Evolutionary conservation across 2,113 vertebrate species (phyloP).

Genomic region (Myotis lucifugus): DNA sequence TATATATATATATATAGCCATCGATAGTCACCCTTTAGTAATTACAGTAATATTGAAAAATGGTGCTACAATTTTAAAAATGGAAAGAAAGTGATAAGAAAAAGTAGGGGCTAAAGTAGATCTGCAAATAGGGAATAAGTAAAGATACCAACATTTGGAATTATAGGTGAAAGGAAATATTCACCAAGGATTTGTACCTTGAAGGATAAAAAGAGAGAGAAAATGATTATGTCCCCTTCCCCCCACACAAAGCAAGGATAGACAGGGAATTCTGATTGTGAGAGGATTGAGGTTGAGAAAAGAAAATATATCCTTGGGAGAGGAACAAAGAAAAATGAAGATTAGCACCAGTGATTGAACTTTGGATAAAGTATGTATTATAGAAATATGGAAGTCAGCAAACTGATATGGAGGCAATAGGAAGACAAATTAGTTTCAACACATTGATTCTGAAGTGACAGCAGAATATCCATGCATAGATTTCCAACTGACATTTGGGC

Average conservation of each 20-base stretch:
- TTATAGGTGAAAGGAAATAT: not conserved
- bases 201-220: not conserved
- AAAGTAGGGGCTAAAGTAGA: not conserved
- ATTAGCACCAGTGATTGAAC: not conserved
- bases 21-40: not conserved
- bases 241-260: not conserved
- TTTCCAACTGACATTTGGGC: conserved; percentile 47
- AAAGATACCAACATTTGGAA: not conserved
- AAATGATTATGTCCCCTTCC: not conserved
- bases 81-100: not conserved
- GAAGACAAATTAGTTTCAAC: conserved; percentile 34
- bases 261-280: not conserved
- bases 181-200: not conserved
- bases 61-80: not conserved
- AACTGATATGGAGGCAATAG: not conserved
- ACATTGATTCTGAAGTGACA: conserved; percentile 8
- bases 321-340: not conserved
- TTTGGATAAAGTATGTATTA: not conserved
- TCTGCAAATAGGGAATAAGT: not conserved
- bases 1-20: not conserved
- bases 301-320: not conserved
- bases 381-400: not conserved
- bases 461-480: conserved; percentile 27
- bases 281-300: not conserved
- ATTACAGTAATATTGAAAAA: not conserved